Evolutionary conservation across 2,113 vertebrate genomes (phyloP), one percentile per base, ranked within the genome.

Genomic region (Dicerorhinus sumatrensis): DNA sequence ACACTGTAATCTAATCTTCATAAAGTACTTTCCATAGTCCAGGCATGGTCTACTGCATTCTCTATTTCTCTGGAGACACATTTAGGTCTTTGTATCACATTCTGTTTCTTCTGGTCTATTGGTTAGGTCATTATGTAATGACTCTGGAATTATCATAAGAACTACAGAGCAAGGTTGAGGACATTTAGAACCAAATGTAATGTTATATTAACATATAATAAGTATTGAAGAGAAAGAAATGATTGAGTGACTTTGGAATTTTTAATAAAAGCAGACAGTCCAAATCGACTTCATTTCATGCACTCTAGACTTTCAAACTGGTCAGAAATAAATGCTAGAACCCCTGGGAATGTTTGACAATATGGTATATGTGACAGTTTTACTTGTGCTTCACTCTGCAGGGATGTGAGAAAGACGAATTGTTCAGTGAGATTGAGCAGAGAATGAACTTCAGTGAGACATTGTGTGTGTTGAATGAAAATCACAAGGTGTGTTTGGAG

Each of bases 191-290:
- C 56, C 60, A 65, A 89, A 46, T 90, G 85, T 77, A 84, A 77
- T 81, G 18, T 62, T 51, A 48, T 48, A 48, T 11, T 96, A 95
- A 97, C 86, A 46, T 95, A 14, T 76, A 83, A 89, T 88, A 70
- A 95, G 39, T 83, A 58, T 67, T 96, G 67, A 94, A 93, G 80
- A 62, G 20, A 81, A 82, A 83, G 42, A 81, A 93, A 91, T 93
- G 85, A 94, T 63, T 90, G 72, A 93, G 89, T 86, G 42, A 70
- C 56, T 73, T 82, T 89, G 89, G 89, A 96, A 96, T 97, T 96
- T 96, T 85, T 58, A 82, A 48, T 94, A 54, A 87, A 93, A 94
- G 48, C 29, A 62, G 46, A 65, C 91, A 58, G 6, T 90, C 42
- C 3, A 12, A 62, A 87, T 84, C 10, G 6, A n/a, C 67, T 93